Evolutionary conservation across 2,113 vertebrate genomes (phyloP).

Genomic region (Laterallus jamaicensis): DNA sequence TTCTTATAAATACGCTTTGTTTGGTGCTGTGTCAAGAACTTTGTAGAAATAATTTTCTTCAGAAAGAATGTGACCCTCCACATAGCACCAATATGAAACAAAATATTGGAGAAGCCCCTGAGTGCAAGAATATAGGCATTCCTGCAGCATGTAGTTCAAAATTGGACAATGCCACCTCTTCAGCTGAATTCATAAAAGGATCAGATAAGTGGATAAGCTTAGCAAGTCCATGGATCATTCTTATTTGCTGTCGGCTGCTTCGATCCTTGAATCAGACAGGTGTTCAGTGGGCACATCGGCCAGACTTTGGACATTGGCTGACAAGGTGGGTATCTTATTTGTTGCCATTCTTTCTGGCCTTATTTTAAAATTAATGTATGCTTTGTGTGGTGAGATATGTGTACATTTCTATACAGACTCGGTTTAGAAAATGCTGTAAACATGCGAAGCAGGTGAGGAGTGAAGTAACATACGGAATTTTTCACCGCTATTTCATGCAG

Average conservation of each 20-base stretch:
- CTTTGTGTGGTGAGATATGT: not conserved
- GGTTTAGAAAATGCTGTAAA: not conserved
- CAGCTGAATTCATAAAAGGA: not conserved
- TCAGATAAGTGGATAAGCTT: conserved; percentile 86
- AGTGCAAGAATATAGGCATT: not conserved
- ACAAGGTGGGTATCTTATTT: conserved; percentile 80
- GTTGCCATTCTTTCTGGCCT: not conserved
- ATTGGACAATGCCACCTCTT: not conserved
- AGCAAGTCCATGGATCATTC: conserved; percentile 83
- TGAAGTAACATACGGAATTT: not conserved
- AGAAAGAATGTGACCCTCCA: conserved; percentile 13
- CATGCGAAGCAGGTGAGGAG: not conserved
- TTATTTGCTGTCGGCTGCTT: conserved; percentile 89
- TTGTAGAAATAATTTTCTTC: conserved; percentile 82
- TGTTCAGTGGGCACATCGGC: conserved; percentile 92
- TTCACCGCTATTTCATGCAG: not conserved
- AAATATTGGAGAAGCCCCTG: fast-evolving
- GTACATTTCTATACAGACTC: not conserved
- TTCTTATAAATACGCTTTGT: conserved; percentile 91
- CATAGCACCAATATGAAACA: not conserved
- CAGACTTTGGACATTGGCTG: conserved; percentile 94
- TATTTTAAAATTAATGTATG: not conserved
- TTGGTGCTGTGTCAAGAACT: conserved; percentile 87
- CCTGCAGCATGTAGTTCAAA: conserved; percentile 25
- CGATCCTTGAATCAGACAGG: conserved; percentile 95